A percentile compares a stretch with the other conserved stretches of the same genome.
Conservation (phyloP, 2,113 vertebrate genomes). For the Urocolius indicus region DNA sequence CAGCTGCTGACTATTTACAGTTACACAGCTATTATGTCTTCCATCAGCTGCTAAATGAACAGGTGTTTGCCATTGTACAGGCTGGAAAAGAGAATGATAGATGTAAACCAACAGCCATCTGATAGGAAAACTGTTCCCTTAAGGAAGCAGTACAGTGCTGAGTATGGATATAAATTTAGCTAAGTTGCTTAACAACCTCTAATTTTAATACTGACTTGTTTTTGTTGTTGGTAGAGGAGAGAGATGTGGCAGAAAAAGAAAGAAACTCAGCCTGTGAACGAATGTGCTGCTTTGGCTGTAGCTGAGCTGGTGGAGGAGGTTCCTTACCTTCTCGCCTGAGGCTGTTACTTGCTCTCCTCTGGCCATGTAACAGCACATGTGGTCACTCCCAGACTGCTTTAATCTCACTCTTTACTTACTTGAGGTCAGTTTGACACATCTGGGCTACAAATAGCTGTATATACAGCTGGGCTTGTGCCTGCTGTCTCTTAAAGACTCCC, state of each 20-base stretch:
- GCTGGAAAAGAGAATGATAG: background rate
- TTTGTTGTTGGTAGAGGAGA: background rate
- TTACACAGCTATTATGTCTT: background rate
- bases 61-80: conserved; percentile 17
- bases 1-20: conserved; percentile 33
- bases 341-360: background rate
- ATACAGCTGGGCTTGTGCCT: background rate
- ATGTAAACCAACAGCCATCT: background rate
- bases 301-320: background rate
- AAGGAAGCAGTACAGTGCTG: background rate
- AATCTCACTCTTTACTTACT: rapidly evolving
- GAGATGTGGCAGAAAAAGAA: background rate
- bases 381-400: background rate
- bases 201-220: background rate
- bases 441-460: background rate
- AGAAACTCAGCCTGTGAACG: background rate
- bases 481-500: background rate
- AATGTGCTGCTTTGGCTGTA: background rate
- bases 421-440: background rate
- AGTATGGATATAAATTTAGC: background rate
- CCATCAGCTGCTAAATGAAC: conserved; percentile 56
- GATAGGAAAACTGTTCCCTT: background rate
- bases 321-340: background rate
- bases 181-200: background rate
- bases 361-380: rapidly evolving